phyloP scores from a whole-genome alignment of 2,888 invertebrate genomes.

The Melipona beecheii region DNA sequence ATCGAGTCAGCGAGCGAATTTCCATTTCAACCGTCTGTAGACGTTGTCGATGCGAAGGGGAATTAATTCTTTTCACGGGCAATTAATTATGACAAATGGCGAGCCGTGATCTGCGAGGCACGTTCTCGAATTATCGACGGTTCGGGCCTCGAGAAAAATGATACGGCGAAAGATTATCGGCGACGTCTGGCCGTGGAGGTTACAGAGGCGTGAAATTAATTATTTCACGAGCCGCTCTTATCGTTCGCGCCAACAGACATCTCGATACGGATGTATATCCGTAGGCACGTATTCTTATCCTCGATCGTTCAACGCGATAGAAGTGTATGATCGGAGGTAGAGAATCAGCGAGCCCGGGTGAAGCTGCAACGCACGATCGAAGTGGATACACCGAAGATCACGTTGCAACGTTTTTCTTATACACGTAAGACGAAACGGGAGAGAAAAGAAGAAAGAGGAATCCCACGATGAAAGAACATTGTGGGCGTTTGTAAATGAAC shows the following conservation, averaged over 20 bases:
- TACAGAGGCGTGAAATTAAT: slow-evolving; percentile 60
- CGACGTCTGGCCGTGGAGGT: slow-evolving; percentile 36
- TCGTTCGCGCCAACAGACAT: slow-evolving; percentile 27
- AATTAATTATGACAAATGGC: slow-evolving; percentile 45
- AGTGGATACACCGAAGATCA: slow-evolving; percentile 28
- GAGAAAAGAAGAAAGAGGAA: no score
- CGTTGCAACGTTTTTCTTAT: slow-evolving; percentile 48
- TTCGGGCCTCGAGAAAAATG: neutral
- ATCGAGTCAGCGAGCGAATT: neutral
- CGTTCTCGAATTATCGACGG: slow-evolving; percentile 43
- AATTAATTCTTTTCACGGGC: slow-evolving; percentile 1
- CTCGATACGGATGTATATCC: slow-evolving; percentile 46
- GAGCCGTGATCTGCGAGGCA: slow-evolving; percentile 20
- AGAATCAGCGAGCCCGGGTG: slow-evolving; percentile 19
- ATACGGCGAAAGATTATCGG: slow-evolving; percentile 30
- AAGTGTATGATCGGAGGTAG: slow-evolving; percentile 41
- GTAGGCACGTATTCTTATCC: slow-evolving; percentile 47
- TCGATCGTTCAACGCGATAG: slow-evolving; percentile 49
- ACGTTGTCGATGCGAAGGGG: slow-evolving; percentile 5
- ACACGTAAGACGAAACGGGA: no score
- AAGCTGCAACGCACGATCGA: slow-evolving; percentile 20
- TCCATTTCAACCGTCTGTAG: neutral
- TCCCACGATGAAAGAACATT: no score
- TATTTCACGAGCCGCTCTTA: slow-evolving; percentile 49
- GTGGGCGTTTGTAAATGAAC: no score